A percentile compares a stretch with the other conserved stretches of the same genome.
Evolutionary conservation across 2,888 invertebrate genomes (phyloP).

Genomic region (Muschampia plurimacula): DNA sequence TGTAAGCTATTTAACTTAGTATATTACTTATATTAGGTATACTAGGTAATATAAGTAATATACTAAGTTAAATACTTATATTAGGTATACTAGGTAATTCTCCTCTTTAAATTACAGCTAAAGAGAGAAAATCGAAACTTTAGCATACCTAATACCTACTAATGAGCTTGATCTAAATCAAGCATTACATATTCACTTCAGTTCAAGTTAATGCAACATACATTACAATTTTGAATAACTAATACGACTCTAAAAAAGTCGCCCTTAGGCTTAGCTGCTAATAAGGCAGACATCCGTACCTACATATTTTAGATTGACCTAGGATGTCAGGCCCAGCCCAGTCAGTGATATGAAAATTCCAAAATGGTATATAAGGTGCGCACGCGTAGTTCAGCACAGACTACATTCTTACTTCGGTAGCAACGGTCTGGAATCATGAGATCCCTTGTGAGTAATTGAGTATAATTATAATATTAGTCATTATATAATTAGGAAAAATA

Average conservation of each 20-base stretch:
- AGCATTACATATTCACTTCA: conserved; percentile 8
- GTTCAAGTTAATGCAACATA: conserved; percentile 24
- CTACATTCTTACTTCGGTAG: conserved; percentile 60
- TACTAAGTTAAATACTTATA: no score
- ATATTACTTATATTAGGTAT: no score
- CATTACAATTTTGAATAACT: conserved; percentile 33
- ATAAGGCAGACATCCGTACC: conserved; percentile 33
- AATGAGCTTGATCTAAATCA: conserved; percentile 24
- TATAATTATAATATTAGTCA: conserved; percentile 11
- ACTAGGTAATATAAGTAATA: no score
- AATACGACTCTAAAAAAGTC: conserved; percentile 27
- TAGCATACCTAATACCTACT: not conserved
- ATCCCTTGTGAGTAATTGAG: conserved; percentile 64
- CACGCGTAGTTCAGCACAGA: conserved; percentile 58
- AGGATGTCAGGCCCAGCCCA: conserved; percentile 53
- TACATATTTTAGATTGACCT: conserved; percentile 42
- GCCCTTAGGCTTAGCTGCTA: conserved; percentile 21
- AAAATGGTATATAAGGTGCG: conserved; percentile 71
- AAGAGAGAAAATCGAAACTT: not conserved
- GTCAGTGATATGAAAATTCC: conserved; percentile 55
- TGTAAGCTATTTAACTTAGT: no score
- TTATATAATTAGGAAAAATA: not conserved
- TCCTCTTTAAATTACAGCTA: not conserved
- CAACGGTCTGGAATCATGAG: conserved; percentile 65
- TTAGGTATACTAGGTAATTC: no score